Percentiles rank a stretch among this genome's conserved stretches.
Conservation (phyloP, 2,888 invertebrate species). For the Lomographa bimaculata region DNA sequence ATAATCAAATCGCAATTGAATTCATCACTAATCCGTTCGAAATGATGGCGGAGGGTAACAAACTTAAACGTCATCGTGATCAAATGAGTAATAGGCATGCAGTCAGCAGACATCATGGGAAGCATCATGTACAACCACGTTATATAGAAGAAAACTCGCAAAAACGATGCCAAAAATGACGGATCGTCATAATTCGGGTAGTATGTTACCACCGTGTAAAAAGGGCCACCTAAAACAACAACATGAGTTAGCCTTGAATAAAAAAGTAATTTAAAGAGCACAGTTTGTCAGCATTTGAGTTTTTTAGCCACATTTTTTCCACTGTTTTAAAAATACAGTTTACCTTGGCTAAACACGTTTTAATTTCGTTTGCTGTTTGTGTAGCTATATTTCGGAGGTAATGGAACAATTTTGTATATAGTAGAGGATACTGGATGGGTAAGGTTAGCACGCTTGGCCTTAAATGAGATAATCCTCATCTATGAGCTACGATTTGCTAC, state of each 20-base stretch:
- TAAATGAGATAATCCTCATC: neutral
- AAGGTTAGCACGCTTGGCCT: no score
- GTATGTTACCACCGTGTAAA: slow-evolving; percentile 73
- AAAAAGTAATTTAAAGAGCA: slow-evolving; percentile 25
- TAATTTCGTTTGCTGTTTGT: slow-evolving; percentile 7
- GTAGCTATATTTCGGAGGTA: no score
- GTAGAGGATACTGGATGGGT: no score
- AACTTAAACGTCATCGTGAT: slow-evolving; percentile 64
- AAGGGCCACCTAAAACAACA: slow-evolving; percentile 56
- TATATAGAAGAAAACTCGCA: slow-evolving; percentile 65
- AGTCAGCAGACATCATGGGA: slow-evolving; percentile 73
- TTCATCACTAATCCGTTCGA: slow-evolving; percentile 49
- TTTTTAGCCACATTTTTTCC: slow-evolving; percentile 24
- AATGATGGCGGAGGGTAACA: slow-evolving; percentile 61
- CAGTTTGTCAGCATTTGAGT: slow-evolving; percentile 26
- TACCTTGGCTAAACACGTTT: slow-evolving; percentile 11
- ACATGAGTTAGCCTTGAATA: slow-evolving; percentile 19
- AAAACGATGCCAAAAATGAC: slow-evolving; percentile 48
- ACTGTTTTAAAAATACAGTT: slow-evolving; percentile 11
- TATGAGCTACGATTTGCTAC: neutral
- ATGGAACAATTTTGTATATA: no score
- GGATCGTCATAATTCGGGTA: slow-evolving; percentile 61
- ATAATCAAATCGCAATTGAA: slow-evolving; percentile 50
- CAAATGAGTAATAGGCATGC: slow-evolving; percentile 68
- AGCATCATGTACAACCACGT: slow-evolving; percentile 75